A percentile compares a stretch with the other conserved stretches of the same genome.
These are phyloP conservation scores for Chelonus formosanus DNA, from an alignment of 2,888 invertebrate genomes.

Conservation along the genomic window DNA sequence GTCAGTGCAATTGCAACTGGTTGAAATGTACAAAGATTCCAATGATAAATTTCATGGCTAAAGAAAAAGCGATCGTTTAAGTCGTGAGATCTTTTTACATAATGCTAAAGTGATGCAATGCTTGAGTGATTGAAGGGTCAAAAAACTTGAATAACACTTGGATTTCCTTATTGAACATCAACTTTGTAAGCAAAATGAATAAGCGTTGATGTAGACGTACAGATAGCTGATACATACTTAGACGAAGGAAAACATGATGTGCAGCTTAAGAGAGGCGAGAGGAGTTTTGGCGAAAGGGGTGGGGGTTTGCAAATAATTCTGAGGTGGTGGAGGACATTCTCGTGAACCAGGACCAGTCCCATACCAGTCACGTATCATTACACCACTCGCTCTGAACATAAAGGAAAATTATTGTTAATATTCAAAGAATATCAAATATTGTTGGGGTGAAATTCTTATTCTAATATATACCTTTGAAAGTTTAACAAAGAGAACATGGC, in stretches of 20 bases:
- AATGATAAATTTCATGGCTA: too few relatives aligned
- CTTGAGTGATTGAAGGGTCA: too few relatives aligned
- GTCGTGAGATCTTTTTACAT: too few relatives aligned
- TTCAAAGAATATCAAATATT: too few relatives aligned
- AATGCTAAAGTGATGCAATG: too few relatives aligned
- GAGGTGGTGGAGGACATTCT: conserved; percentile 53
- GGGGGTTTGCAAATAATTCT: conserved; percentile 54
- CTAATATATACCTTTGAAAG: too few relatives aligned
- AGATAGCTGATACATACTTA: neutral
- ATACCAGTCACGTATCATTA: conserved; percentile 50
- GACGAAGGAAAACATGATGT: neutral
- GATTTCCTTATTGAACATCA: too few relatives aligned
- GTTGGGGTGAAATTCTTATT: too few relatives aligned
- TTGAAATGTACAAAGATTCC: too few relatives aligned
- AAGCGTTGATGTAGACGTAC: neutral
- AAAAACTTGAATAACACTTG: too few relatives aligned
- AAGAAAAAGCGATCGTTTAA: too few relatives aligned
- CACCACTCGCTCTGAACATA: conserved; percentile 41
- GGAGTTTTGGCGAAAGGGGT: conserved; percentile 56
- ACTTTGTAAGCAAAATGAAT: conserved; percentile 1
- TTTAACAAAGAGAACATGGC: neutral
- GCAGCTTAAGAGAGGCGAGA: conserved; percentile 37
- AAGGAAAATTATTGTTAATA: conserved; percentile 29
- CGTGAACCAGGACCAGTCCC: conserved; percentile 58
- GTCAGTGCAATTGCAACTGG: too few relatives aligned